These are phyloP conservation scores for Smithornis capensis DNA, from an alignment of 2,113 vertebrate species.

Conservation along the genomic window DNA sequence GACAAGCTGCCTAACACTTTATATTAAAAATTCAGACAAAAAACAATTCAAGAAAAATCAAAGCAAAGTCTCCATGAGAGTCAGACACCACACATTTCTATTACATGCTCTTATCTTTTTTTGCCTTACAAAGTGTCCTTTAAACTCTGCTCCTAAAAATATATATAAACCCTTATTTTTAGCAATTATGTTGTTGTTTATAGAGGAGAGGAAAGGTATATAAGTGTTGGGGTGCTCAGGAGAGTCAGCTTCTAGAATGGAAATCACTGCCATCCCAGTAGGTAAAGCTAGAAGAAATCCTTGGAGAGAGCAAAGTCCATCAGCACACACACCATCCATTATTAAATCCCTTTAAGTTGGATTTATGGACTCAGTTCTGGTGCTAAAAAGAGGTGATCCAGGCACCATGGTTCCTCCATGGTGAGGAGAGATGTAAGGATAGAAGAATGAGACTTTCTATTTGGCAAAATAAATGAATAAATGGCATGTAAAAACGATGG, in stretches of 20 bases:
- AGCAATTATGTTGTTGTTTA: not conserved
- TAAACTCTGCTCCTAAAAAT: slow-evolving; percentile 29
- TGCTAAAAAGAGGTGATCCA: not conserved
- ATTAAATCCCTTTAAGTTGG: not conserved
- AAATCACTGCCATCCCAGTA: not conserved
- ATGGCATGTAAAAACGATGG: not conserved
- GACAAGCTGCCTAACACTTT: slow-evolving; percentile 42
- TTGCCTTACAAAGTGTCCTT: slow-evolving; percentile 39
- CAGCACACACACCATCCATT: not conserved
- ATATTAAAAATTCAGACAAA: slow-evolving; percentile 59
- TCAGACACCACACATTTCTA: not conserved
- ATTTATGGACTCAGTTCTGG: not conserved
- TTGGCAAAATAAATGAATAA: not conserved
- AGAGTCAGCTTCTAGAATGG: not conserved
- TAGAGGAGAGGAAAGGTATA: not conserved
- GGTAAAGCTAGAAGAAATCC: not conserved
- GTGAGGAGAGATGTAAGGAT: not conserved
- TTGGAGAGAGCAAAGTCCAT: not conserved
- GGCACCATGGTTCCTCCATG: too few species aligned
- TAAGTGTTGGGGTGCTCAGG: not conserved
- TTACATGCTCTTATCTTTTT: not conserved
- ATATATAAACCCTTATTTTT: not conserved
- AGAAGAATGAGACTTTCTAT: not conserved
- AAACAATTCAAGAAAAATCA: slow-evolving; percentile 55
- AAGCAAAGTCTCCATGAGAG: slow-evolving; percentile 29